Base-by-base conservation (phyloP, 2,113 vertebrate genomes). In the Chlamydotis undulata region DNA sequence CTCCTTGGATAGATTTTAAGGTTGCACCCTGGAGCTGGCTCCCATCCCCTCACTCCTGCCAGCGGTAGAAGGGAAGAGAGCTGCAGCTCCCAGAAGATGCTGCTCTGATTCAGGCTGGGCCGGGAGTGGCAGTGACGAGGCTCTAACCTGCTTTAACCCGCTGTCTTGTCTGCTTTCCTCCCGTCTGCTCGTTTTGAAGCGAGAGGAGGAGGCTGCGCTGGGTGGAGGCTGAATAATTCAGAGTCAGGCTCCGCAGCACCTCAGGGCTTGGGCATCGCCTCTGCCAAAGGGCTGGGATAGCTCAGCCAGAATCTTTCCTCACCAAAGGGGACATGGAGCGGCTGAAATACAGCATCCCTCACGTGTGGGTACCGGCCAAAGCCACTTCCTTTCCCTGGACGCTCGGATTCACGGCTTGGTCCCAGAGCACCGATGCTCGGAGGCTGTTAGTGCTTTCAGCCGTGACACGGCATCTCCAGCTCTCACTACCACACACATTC, bases 181-280 rank as follows among this genome's bases (percentile, higher is more conserved):
- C 60, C 3, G 2, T 41, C 92, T 83, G 84, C 93, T 89, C 2
- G 1, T 85, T 90, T 4, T 65, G 86, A 94, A 91, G 89, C 3
- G 33, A 83, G 86, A 84, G 87, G 71, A 92, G 95, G 93, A 93
- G 83, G 71, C 95, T 25, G 41, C 2, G 65, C 88, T 52, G 61
- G 13, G 61, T 75, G 70, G 94, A 50, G 7, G 0, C 88, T 97
- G 95, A 97, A 97, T 97, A 95, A 98, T 97, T 97, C 96, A 91
- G 81, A 79, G 65, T 71, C 90, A 31, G 85, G 60, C 91, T 92
- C 91, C 0, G 4, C 81, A 82, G 85, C 81, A 25, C 56, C 67
- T 39, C 5, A 1, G 57, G 59, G 57, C 89, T 81, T 81, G 93
- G 89, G 80, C 89, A 67, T 79, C 9, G 4, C 81, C 94, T 91